Base-by-base conservation (phyloP, 2,888 invertebrate species). In the Bombylius discolor region DNA sequence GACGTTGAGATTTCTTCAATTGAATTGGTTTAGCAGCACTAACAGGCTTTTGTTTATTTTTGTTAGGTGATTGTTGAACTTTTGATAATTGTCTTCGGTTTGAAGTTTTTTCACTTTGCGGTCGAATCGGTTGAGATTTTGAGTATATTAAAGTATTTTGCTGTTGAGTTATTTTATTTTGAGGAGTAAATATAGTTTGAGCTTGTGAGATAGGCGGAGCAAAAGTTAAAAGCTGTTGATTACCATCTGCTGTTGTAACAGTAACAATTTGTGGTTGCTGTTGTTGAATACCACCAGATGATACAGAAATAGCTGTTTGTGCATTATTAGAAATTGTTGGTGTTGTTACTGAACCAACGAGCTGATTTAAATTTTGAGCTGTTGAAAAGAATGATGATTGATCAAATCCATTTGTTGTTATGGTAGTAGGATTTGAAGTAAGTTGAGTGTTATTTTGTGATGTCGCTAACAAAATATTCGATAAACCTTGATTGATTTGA, bases 141-240 rank as follows among this genome's bases (percentile, higher is more conserved):
- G 69, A 70, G 60, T 78, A 67, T 31, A 76, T 74, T 73, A 76
- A 76, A 48, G 77, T 72, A 7, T 77, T 77, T 31, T 77, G 71
- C 44, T 77, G 73, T 50, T 77, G 77, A 7, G 77, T 76, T n/a
- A 71, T 74, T 62, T 76, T 77, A 4, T 76, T 75, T 64, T 77
- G 77, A 47, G 78, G 66, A 4, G 34, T 32, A 13, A 55, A 47
- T 47, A 56, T 42, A 32, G 45, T 36, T 23, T 55, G 47, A n/a
- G 55, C 33, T 50, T 59, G 57, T 23, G 23, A 23, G 3, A 23
- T 23, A 39, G 57, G 57, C 45, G 60, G 53, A 42, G 56, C 53
- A 49, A 59, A 58, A 9, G 60, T 60, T 23, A 62, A 49, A 11
- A 59, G 34, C 51, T 60, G 60, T 51, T 59, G 59, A 58, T 51